These are phyloP conservation scores for Aleiodes alternator DNA, from an alignment of 2,888 invertebrate species.

Conservation along the genomic window DNA sequence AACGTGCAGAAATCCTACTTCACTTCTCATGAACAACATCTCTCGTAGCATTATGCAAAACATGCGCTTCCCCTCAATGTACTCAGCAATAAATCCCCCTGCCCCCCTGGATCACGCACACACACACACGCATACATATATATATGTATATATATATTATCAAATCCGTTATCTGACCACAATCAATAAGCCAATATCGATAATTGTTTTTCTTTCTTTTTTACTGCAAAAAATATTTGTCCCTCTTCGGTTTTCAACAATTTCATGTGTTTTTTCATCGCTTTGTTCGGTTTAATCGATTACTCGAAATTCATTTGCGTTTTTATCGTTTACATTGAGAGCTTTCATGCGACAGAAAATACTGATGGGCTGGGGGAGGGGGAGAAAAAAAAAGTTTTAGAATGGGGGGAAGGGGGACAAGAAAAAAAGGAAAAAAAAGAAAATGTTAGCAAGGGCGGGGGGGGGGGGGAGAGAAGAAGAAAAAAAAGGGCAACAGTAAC, in stretches of 20 bases:
- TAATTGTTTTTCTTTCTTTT: conserved; percentile 1
- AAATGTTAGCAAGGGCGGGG: too few species aligned
- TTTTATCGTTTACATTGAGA: too few species aligned
- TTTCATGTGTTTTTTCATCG: too few species aligned
- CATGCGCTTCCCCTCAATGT: conserved; percentile 39
- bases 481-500: neutral
- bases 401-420: too few species aligned
- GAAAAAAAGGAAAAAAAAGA: too few species aligned
- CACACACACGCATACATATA: neutral
- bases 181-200: conserved; percentile 18
- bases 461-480: too few species aligned
- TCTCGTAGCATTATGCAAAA: conserved; percentile 47
- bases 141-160: neutral
- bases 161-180: conserved; percentile 21
- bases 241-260: neutral
- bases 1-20: conserved; percentile 41
- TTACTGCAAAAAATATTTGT: neutral
- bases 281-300: too few species aligned
- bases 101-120: conserved; percentile 2
- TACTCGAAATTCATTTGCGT: too few species aligned
- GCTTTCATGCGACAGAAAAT: too few species aligned
- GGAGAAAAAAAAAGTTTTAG: too few species aligned
- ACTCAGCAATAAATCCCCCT: conserved; percentile 32
- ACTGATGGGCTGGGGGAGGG: too few species aligned
- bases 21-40: conserved; percentile 35